Base-by-base conservation (phyloP, 1,140 invertebrate genomes). In the Trigoniulus corallinus region DNA sequence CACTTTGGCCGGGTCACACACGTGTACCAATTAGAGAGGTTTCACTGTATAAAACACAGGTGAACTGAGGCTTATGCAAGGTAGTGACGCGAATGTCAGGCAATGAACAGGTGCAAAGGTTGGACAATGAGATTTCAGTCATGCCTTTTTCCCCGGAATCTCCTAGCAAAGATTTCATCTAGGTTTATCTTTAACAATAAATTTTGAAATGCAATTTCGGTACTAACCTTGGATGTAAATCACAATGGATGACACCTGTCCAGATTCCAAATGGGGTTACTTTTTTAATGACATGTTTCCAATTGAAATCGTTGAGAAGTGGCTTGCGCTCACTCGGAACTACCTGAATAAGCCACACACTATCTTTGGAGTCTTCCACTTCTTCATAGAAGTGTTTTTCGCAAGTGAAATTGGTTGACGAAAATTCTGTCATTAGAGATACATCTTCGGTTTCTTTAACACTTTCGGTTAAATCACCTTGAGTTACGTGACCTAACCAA, bases 341-440 rank as follows among this genome's bases (percentile, higher is more conserved):
- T 4, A 74, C 69, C 55, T 72, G 69, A 0, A 74, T 68, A 12
- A 74, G 52, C 72, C 72, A 74, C 2, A 72, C 69, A 60, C 71
- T 72, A 58, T 74, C 72, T 58, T 74, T 74, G 12, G 70, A 69
- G 58, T 74, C 72, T 56, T 74, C 72, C 2, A 74, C 72, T 59
- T 72, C 63, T 56, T 73, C 70, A 53, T 68, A 67, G 55, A 73
- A 73, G 58, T 72, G 67, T 50, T 61, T 55, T 21, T 69, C 71
- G 50, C 69, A 64, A 13, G 64, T 67, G 54, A 74, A 74, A 51
- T 68, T 64, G 3, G 69, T 69, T 3, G 57, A 58, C 47, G 54
- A 42, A 22, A 59, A 18, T 22, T 42, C 37, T n/a, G 53, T 47
- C 21, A 59, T 50, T n/a, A 59, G 54, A 29, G 47, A 46, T 23